Percentiles rank a stretch among this genome's conserved stretches.
Evolutionary conservation across 2,113 vertebrate genomes (phyloP).

Genomic region (Heterochromis multidens): DNA sequence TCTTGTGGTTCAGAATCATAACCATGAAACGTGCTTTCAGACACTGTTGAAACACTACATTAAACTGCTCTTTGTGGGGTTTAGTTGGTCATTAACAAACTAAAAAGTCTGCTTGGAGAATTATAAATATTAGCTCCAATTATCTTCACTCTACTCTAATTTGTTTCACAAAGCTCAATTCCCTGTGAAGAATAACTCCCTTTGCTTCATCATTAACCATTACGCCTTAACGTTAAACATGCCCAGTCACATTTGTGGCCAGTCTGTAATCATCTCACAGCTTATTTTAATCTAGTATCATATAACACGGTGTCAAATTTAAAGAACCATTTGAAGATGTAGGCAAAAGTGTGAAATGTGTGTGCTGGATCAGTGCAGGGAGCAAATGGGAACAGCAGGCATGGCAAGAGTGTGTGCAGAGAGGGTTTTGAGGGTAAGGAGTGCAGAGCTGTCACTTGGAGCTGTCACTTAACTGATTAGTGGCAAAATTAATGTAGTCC

Average conservation of each 20-base stretch:
- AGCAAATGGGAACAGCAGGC: not conserved
- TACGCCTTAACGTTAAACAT: not conserved
- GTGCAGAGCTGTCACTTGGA: conserved; percentile 57
- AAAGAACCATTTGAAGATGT: not conserved
- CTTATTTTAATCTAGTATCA: not conserved
- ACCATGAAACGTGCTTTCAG: not conserved
- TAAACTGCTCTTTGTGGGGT: not conserved
- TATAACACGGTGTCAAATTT: not conserved
- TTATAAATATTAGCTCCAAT: conserved; percentile 46
- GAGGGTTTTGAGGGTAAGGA: conserved; percentile 36
- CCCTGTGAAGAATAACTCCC: not conserved
- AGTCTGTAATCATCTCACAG: not conserved
- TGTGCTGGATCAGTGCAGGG: not conserved
- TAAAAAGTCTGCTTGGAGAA: conserved; percentile 18
- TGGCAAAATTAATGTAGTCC: conserved; percentile 73
- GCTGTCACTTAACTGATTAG: conserved; percentile 74
- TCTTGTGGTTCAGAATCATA: not conserved
- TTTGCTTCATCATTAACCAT: not conserved
- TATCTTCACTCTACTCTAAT: conserved; percentile 19
- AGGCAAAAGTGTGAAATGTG: not conserved
- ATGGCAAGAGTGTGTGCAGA: not conserved
- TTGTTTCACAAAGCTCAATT: conserved; percentile 31
- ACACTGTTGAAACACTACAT: accelerated
- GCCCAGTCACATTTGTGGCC: not conserved
- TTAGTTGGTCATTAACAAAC: conserved; percentile 23